Percentiles rank a stretch among this genome's conserved stretches.
These are phyloP conservation scores for Drosophila neocordata DNA, from an alignment of 1,140 invertebrate genomes.

Conservation along the genomic window DNA sequence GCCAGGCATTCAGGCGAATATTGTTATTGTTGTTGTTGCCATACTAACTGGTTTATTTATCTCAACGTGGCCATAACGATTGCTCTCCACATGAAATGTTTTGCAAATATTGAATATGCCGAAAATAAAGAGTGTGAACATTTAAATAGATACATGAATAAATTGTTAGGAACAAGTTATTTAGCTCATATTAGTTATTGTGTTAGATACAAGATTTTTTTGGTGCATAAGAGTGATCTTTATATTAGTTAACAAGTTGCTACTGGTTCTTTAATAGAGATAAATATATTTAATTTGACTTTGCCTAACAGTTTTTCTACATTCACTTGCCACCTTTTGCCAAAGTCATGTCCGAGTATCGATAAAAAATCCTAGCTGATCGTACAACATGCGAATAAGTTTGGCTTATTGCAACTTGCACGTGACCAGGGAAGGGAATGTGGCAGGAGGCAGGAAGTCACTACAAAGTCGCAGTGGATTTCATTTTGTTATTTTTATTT, in stretches of 20 bases:
- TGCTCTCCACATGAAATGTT: not conserved
- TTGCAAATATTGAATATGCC: too few species aligned
- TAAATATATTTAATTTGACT: too few species aligned
- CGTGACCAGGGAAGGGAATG: slow-evolving; percentile 41
- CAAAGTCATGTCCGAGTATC: slow-evolving; percentile 60
- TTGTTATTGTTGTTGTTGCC: slow-evolving; percentile 17
- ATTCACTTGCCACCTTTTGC: not conserved
- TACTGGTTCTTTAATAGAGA: not conserved
- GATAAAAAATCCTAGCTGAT: slow-evolving; percentile 50
- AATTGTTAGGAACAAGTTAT: too few species aligned
- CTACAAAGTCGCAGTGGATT: slow-evolving; percentile 41
- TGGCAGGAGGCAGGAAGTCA: slow-evolving; percentile 41
- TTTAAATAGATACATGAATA: too few species aligned
- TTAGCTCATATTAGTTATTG: too few species aligned
- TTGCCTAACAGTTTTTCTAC: too few species aligned
- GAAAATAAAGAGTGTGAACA: too few species aligned
- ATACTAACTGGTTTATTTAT: slow-evolving; percentile 6
- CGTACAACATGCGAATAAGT: slow-evolving; percentile 67
- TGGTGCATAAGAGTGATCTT: too few species aligned
- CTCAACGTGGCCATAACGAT: slow-evolving; percentile 23
- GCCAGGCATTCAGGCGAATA: slow-evolving; percentile 26
- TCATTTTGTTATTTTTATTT: slow-evolving; percentile 43
- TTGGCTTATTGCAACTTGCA: slow-evolving; percentile 65
- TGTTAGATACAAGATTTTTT: too few species aligned
- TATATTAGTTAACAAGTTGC: too few species aligned